Evolutionary conservation across 2,888 invertebrate genomes (phyloP).

Genomic region (Scaptomyza reducta): DNA sequence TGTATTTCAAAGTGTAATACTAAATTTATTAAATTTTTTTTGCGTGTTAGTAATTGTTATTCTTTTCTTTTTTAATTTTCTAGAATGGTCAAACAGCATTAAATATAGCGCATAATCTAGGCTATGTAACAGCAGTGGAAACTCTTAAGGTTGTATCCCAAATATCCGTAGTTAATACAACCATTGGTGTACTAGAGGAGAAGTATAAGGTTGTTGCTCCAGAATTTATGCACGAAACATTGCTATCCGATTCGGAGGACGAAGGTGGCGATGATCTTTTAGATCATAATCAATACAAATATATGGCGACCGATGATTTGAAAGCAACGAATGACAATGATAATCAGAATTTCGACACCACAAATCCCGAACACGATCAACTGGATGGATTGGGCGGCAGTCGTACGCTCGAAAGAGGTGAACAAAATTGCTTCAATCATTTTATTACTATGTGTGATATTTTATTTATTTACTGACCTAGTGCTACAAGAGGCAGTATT

Average conservation of each 20-base stretch:
- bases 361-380: slow-evolving; percentile 86
- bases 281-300: slow-evolving; percentile 89
- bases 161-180: slow-evolving; percentile 88
- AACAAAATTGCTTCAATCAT: background rate
- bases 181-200: slow-evolving; percentile 88
- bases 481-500: no score
- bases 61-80: background rate
- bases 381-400: slow-evolving; percentile 36
- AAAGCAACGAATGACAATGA: slow-evolving; percentile 88
- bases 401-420: slow-evolving; percentile 50
- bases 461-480: no score
- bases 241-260: slow-evolving; percentile 99
- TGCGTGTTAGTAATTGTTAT: background rate
- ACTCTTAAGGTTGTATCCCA: slow-evolving; percentile 96
- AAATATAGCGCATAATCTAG: slow-evolving; percentile 97
- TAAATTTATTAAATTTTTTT: background rate
- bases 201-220: slow-evolving; percentile 99
- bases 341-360: slow-evolving; percentile 89
- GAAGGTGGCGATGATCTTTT: slow-evolving; percentile 92
- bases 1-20: background rate
- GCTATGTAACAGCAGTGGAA: slow-evolving; percentile 99
- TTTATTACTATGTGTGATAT: background rate
- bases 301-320: slow-evolving; percentile 93
- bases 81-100: slow-evolving; percentile 98
- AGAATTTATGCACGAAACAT: slow-evolving; percentile 99